Percentiles rank a stretch among this genome's conserved stretches.
Conservation (phyloP, 1,140 invertebrate species). For the Augochlora pura region DNA sequence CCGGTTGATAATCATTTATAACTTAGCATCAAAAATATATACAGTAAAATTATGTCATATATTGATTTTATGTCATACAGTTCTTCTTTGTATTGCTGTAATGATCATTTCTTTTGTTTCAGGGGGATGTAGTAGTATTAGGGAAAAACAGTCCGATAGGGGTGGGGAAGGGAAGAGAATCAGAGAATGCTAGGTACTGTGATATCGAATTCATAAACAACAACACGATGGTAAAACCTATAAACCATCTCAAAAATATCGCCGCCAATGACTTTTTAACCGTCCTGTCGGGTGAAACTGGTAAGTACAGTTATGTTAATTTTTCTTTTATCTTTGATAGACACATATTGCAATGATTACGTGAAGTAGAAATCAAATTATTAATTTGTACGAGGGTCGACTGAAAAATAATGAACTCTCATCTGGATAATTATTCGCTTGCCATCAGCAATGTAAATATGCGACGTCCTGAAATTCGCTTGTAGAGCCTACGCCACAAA, state of each 20-base stretch:
- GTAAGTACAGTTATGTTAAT: constrained; percentile 63
- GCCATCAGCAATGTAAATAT: too few species aligned
- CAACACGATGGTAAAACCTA: constrained; percentile 80
- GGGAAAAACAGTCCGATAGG: constrained; percentile 80
- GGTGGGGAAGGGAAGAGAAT: constrained; percentile 79
- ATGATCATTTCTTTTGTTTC: constrained; percentile 52
- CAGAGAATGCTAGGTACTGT: constrained; percentile 80
- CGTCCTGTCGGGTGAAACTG: constrained; percentile 80
- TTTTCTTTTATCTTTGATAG: not conserved
- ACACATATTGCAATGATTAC: too few species aligned
- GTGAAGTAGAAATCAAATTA: too few species aligned
- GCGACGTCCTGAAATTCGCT: too few species aligned
- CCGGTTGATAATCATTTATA: too few species aligned
- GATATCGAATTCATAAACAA: constrained; percentile 81
- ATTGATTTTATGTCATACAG: not conserved
- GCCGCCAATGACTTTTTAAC: constrained; percentile 81
- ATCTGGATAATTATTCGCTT: too few species aligned
- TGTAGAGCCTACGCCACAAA: too few species aligned
- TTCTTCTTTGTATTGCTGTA: not conserved
- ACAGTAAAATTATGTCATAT: too few species aligned
- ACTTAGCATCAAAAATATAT: too few species aligned
- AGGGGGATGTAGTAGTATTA: constrained; percentile 82
- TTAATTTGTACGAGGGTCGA: too few species aligned
- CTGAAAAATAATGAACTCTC: too few species aligned
- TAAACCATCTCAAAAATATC: constrained; percentile 80